Percentiles rank a stretch among this genome's conserved stretches.
phyloP scores from a whole-genome alignment of 2,888 invertebrate genomes.

The Acleris laterana region DNA sequence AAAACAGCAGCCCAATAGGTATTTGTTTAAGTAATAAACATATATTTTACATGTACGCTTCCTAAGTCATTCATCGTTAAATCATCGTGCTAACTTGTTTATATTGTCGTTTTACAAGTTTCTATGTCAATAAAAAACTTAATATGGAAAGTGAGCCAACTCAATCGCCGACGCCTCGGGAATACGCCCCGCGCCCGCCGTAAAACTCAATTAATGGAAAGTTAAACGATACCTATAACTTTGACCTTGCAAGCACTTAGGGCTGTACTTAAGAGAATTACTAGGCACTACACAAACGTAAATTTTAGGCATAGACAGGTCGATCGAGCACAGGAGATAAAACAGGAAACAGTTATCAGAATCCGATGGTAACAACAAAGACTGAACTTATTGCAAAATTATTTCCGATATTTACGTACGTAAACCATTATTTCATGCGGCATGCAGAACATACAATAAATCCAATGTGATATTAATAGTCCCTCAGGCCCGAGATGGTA shows the following conservation, averaged over 20 bases:
- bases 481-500: too few relatives aligned
- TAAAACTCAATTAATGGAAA: conserved; percentile 31
- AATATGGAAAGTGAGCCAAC: conserved; percentile 15
- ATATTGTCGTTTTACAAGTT: conserved; percentile 3
- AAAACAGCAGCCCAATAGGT: too few relatives aligned
- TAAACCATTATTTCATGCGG: too few relatives aligned
- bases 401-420: too few relatives aligned
- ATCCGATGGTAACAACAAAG: too few relatives aligned
- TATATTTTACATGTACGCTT: neutral
- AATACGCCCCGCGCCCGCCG: conserved; percentile 2
- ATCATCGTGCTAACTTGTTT: conserved; percentile 4
- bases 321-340: neutral
- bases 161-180: conserved; percentile 17
- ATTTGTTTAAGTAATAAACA: too few relatives aligned
- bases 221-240: conserved; percentile 24
- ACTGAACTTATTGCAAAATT: too few relatives aligned
- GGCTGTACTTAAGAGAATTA: neutral
- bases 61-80: neutral
- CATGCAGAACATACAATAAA: too few relatives aligned
- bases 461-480: too few relatives aligned
- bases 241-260: conserved; percentile 25
- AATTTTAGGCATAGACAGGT: neutral
- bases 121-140: conserved; percentile 12
- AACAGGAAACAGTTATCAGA: neutral
- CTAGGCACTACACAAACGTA: neutral